Percentiles rank a stretch among this genome's conserved stretches.
Conservation (phyloP, 1,140 invertebrate genomes). For the Tenebrio molitor region DNA sequence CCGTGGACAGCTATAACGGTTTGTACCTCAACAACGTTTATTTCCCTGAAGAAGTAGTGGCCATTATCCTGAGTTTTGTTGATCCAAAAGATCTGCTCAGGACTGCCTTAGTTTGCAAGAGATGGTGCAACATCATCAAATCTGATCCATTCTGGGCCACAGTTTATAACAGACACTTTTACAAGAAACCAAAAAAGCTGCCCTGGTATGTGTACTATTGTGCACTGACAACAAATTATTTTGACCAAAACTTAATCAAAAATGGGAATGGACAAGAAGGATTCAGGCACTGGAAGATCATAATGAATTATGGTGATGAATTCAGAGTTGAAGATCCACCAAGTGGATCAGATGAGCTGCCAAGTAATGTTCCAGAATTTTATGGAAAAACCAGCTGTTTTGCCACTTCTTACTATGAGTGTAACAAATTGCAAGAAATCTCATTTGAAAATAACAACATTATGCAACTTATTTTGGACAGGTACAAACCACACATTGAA, state of each 20-base stretch:
- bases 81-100: conserved; percentile 54
- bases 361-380: conserved; percentile 58
- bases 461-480: conserved; percentile 59
- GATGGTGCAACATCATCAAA: conserved; percentile 62
- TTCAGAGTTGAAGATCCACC: conserved; percentile 64
- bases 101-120: conserved; percentile 60
- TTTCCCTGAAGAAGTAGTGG: conserved; percentile 63
- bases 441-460: conserved; percentile 53
- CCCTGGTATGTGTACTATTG: conserved; percentile 64
- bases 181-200: conserved; percentile 54
- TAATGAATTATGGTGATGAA: conserved; percentile 61
- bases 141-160: conserved; percentile 58
- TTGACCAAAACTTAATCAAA: conserved; percentile 63
- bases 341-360: conserved; percentile 55
- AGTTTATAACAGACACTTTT: conserved; percentile 51
- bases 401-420: conserved; percentile 64
- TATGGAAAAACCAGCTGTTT: conserved; percentile 62
- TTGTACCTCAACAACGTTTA: conserved; percentile 55
- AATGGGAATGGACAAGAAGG: conserved; percentile 64
- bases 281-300: conserved; percentile 64
- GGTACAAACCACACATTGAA: conserved; percentile 62
- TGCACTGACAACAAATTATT: conserved; percentile 59
- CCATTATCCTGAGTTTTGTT: conserved; percentile 59
- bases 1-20: conserved; percentile 58
- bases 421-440: conserved; percentile 62